A percentile compares a stretch with the other conserved stretches of the same genome.
Conservation (phyloP, 1,140 invertebrate genomes). For the Drosophila nebulosa region DNA sequence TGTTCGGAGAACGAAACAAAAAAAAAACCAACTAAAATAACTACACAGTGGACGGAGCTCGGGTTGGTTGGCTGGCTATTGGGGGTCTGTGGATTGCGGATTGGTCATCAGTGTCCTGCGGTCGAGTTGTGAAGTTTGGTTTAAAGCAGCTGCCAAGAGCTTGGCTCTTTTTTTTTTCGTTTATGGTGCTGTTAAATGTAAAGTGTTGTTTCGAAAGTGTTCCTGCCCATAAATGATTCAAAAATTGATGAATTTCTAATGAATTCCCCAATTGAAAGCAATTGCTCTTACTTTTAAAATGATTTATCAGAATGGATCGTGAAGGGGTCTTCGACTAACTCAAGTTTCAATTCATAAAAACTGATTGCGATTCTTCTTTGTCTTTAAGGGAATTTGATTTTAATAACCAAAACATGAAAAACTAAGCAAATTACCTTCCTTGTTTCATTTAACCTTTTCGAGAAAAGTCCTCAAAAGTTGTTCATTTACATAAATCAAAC, state of each 20-base stretch:
- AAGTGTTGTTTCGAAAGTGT: slow-evolving; percentile 18
- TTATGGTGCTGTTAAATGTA: neutral
- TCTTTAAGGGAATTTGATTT: no score
- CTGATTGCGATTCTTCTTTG: no score
- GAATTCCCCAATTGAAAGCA: neutral
- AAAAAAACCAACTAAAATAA: slow-evolving; percentile 18
- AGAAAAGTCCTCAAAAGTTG: no score
- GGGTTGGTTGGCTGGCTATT: neutral
- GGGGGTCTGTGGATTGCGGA: slow-evolving; percentile 11
- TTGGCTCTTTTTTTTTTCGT: neutral
- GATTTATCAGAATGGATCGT: neutral
- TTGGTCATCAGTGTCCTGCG: slow-evolving; percentile 52
- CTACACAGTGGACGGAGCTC: slow-evolving; percentile 17
- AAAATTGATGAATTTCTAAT: neutral
- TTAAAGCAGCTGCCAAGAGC: slow-evolving; percentile 23
- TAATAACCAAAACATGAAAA: no score
- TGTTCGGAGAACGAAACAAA: slow-evolving; percentile 40
- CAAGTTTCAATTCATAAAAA: no score
- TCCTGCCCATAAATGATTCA: neutral
- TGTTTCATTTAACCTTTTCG: no score
- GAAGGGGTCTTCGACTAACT: neutral
- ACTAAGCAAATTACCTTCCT: no score
- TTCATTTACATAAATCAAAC: no score
- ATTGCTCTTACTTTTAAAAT: neutral
- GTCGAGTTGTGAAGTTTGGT: slow-evolving; percentile 29